Evolutionary conservation across 1,140 invertebrate genomes (phyloP).

Genomic region (Saccostrea cuccullata): DNA sequence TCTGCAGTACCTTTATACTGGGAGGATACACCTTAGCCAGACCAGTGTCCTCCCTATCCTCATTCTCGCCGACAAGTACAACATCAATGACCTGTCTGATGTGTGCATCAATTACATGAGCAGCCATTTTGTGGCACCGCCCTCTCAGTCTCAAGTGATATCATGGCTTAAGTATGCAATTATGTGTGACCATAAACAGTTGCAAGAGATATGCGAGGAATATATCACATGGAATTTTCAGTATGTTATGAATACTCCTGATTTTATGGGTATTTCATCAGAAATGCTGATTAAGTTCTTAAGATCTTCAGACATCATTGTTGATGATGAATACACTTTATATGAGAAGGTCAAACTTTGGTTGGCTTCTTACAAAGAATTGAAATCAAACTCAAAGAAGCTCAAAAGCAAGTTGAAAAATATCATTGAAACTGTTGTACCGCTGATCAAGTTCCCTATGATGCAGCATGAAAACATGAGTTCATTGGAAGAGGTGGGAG

Average conservation of each 20-base stretch:
- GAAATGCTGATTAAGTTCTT: slow-evolving; percentile 89
- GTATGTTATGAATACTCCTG: slow-evolving; percentile 86
- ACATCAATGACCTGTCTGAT: slow-evolving; percentile 91
- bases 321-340: slow-evolving; percentile 92
- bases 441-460: slow-evolving; percentile 78
- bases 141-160: slow-evolving; percentile 87
- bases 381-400: slow-evolving; percentile 50
- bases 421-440: slow-evolving; percentile 89
- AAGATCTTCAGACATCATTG: slow-evolving; percentile 91
- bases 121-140: slow-evolving; percentile 90
- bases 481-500: neutral
- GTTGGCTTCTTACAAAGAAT: slow-evolving; percentile 62
- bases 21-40: slow-evolving; percentile 90
- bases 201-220: slow-evolving; percentile 88
- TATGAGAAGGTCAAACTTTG: slow-evolving; percentile 86
- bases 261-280: slow-evolving; percentile 90
- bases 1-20: slow-evolving; percentile 95
- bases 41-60: slow-evolving; percentile 90
- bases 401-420: slow-evolving; percentile 86
- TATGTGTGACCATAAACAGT: slow-evolving; percentile 88
- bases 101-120: slow-evolving; percentile 93
- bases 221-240: slow-evolving; percentile 96
- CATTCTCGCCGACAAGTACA: slow-evolving; percentile 95
- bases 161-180: slow-evolving; percentile 94
- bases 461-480: neutral